Conservation (phyloP, 2,797 vertebrate species). For the Argyrosomus regius region DNA sequence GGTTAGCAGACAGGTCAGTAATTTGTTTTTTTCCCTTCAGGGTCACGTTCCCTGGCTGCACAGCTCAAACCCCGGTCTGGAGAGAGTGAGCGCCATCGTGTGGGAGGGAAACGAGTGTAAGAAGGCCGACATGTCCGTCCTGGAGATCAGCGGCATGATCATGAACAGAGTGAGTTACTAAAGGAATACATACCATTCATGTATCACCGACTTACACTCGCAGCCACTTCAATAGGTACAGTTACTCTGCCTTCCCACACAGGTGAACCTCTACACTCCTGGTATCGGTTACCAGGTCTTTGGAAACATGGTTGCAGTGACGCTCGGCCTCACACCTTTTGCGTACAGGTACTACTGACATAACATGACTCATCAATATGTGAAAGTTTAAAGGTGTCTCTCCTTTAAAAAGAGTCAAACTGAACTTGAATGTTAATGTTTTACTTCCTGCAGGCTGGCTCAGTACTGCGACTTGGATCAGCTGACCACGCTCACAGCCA, state of each 20-base stretch:
- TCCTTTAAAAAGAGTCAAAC: neutral
- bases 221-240: no score
- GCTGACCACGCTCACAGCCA: constrained; percentile 88
- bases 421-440: neutral
- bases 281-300: constrained; percentile 98
- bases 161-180: constrained; percentile 93
- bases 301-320: constrained; percentile 92
- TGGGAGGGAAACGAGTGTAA: constrained; percentile 99
- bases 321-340: constrained; percentile 94
- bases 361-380: neutral
- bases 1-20: neutral
- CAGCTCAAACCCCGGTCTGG: constrained; percentile 94
- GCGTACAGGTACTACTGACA: constrained; percentile 77
- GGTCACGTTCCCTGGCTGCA: constrained; percentile 96
- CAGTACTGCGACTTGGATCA: constrained; percentile 94
- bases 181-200: rapidly evolving
- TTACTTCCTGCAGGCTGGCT: constrained; percentile 86
- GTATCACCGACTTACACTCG: neutral
- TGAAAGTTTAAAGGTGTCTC: neutral
- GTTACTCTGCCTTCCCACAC: constrained; percentile 17
- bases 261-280: constrained; percentile 95
- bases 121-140: constrained; percentile 99
- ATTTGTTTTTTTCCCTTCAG: constrained; percentile 74
- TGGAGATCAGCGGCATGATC: constrained; percentile 99
- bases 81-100: constrained; percentile 98